Base-by-base conservation (phyloP, 2,113 vertebrate genomes). In the Noturus placidus region DNA sequence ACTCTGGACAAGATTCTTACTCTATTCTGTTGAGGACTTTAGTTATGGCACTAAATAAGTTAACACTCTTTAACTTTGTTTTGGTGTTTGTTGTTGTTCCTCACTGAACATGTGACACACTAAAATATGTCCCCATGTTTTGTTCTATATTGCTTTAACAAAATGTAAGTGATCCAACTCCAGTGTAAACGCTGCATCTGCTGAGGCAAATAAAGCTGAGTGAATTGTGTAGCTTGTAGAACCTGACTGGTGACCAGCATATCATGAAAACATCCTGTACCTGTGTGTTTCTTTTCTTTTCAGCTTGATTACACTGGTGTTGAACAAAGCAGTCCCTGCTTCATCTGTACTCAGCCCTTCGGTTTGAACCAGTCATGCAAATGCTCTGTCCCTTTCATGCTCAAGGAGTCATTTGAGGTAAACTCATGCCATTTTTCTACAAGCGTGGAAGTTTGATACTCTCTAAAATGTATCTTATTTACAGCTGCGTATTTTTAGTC, bases 301-400 rank as follows among this genome's bases (percentile, higher is more conserved):
- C 94, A 99, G 98, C 95, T 99, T 89, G 98, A 99, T 92, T 99
- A 99, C 88, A 99, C 98, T 0, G 98, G 98, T 92, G 95, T 92
- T 52, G 96, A 97, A 5, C 74, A 82, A 80, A 92, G 90, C 61
- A 96, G 94, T 92, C 96, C 97, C 0, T 99, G 98, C 88, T 94
- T 95, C 92, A 96, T 92, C 87, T 99, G 98, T 91, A 94, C 97
- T 11, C 95, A 95, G 80, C 95, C 94, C 90, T 95, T 94, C 89
- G 94, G 88, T 90, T 96, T 95, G 92, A 97, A 97, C 92, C 94
- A 90, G 1, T 89, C 95, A 6, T 99, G 98, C 65, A 1, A 76
- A 38, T 99, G 98, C 91, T 91, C 91, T 52, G 94, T 99, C 90
- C 87, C 93, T 57, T 99, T 99, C 93, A 97, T 94, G 0, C 76